phyloP scores from a whole-genome alignment of 2,797 vertebrate species.

The Propithecus deckenii region DNA sequence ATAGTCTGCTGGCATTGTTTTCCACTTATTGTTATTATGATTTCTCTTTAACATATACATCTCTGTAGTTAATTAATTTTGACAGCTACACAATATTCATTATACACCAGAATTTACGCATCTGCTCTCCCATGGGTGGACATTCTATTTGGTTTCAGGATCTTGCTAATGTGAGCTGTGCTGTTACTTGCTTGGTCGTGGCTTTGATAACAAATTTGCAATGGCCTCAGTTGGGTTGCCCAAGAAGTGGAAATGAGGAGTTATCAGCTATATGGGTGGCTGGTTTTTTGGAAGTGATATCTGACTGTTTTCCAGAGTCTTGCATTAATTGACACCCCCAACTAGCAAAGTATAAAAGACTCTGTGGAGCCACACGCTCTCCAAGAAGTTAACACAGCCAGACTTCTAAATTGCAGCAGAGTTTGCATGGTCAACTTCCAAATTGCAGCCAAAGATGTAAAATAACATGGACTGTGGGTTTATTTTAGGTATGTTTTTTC shows the following conservation, averaged over 20 bases:
- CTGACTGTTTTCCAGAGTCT: not conserved
- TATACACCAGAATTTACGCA: fast-evolving
- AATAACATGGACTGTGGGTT: not conserved
- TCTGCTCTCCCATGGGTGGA: fast-evolving
- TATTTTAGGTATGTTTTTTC: not conserved
- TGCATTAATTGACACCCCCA: fast-evolving
- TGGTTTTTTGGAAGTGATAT: not conserved
- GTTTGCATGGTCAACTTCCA: not conserved
- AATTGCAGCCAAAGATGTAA: not conserved
- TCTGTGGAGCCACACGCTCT: no score
- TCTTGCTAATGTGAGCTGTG: not conserved
- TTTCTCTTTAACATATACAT: not conserved
- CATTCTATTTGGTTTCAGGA: not conserved
- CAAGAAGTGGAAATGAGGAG: not conserved
- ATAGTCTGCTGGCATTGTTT: not conserved
- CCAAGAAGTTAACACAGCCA: not conserved
- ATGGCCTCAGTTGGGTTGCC: not conserved
- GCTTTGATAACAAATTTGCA: fast-evolving
- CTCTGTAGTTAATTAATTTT: not conserved
- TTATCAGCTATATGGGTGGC: fast-evolving
- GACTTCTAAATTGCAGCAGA: not conserved
- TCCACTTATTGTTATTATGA: no score
- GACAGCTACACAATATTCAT: not conserved
- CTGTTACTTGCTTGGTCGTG: no score
- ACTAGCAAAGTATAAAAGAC: not conserved